Conservation (phyloP, 1,140 invertebrate genomes). For the Drosophila mojavensis region DNA sequence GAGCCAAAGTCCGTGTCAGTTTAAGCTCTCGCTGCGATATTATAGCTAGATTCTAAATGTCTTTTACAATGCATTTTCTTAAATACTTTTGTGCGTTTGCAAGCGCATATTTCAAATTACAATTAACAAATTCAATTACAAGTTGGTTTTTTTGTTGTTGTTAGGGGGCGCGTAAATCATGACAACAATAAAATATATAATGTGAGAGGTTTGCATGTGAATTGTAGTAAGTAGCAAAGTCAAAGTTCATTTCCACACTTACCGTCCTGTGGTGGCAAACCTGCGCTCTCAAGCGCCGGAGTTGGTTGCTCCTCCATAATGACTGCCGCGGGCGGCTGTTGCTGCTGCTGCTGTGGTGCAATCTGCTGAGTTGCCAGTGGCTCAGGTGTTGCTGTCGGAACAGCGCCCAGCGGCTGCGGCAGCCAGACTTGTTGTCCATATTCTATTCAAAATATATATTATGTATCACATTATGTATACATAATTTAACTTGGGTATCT, state of each 20-base stretch:
- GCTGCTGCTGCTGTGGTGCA: conserved; percentile 24
- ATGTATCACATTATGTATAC: neutral
- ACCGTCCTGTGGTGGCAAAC: conserved; percentile 72
- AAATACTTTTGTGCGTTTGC: conserved; percentile 35
- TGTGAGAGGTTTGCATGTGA: conserved; percentile 80
- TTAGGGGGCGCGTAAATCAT: conserved; percentile 63
- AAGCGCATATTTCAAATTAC: conserved; percentile 29
- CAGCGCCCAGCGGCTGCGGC: conserved; percentile 44
- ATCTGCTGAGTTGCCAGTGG: conserved; percentile 23
- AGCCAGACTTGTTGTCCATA: conserved; percentile 76
- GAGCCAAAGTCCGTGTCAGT: conserved; percentile 35
- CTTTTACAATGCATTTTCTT: conserved; percentile 54
- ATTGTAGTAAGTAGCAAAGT: conserved; percentile 61
- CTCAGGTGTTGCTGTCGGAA: conserved; percentile 40
- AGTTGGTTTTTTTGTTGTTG: conserved; percentile 25
- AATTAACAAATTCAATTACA: conserved; percentile 32
- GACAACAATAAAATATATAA: conserved; percentile 81
- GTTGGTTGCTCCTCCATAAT: conserved; percentile 49
- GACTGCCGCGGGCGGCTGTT: neutral
- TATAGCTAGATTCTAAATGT: conserved; percentile 54
- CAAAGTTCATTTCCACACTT: conserved; percentile 74
- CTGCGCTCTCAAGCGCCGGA: conserved; percentile 64
- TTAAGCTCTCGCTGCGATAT: conserved; percentile 42
- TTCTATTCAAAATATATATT: conserved; percentile 24
- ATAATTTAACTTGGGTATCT: neutral